These are phyloP conservation scores for Ceratosolen fusciceps DNA, from an alignment of 1,140 invertebrate species.

Conservation along the genomic window DNA sequence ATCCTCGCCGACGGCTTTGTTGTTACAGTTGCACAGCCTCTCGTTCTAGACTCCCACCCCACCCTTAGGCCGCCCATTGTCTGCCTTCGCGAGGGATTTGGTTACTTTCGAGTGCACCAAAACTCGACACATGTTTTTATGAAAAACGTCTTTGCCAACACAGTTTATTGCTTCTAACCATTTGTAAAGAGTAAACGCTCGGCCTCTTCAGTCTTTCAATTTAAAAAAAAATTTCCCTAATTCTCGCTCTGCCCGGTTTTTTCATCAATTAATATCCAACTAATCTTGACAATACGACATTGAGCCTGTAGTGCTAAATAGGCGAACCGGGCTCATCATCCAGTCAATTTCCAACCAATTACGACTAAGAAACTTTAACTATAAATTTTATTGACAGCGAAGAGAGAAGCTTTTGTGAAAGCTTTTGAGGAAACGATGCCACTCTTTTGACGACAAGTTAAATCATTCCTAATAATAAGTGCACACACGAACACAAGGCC, in stretches of 20 bases:
- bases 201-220: too few relatives aligned
- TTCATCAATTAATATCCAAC: too few relatives aligned
- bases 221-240: too few relatives aligned
- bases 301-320: too few relatives aligned
- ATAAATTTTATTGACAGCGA: not conserved
- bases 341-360: not conserved
- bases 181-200: too few relatives aligned
- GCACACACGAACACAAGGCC: not conserved
- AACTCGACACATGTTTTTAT: not conserved
- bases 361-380: not conserved
- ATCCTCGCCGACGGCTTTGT: constrained; percentile 55
- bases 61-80: not conserved
- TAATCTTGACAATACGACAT: too few relatives aligned
- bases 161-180: not conserved
- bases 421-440: not conserved
- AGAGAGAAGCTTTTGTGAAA: not conserved
- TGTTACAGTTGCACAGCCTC: constrained; percentile 62
- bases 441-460: not conserved
- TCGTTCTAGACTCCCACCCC: constrained; percentile 16
- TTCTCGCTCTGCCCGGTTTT: too few relatives aligned
- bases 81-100: not conserved
- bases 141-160: not conserved
- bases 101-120: constrained; percentile 36
- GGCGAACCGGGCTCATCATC: too few relatives aligned
- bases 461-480: not conserved